phyloP scores from a whole-genome alignment of 2,888 invertebrate genomes.

The Ennomos erosarius region DNA sequence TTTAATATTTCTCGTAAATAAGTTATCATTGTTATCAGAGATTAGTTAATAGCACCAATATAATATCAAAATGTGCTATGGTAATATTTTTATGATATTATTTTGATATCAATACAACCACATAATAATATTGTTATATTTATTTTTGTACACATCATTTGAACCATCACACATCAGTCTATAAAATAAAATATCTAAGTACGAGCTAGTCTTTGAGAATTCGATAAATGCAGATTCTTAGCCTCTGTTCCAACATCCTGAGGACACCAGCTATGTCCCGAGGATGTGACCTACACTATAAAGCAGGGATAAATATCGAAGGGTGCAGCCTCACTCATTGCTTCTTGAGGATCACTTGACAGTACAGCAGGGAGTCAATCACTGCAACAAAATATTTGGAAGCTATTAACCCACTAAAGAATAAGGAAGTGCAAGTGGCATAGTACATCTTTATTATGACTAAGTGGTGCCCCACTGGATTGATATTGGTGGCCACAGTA shows the following conservation, averaged over 20 bases:
- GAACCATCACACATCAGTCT: not conserved
- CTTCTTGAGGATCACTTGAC: constrained; percentile 79
- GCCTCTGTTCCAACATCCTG: constrained; percentile 19
- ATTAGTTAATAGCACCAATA: constrained; percentile 18
- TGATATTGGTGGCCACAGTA: too few species aligned
- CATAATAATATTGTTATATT: too few species aligned
- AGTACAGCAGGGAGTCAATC: constrained; percentile 79
- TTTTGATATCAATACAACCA: not conserved
- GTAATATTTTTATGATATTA: constrained; percentile 5
- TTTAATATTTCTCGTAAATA: not conserved
- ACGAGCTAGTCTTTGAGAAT: constrained; percentile 23
- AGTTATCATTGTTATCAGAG: not conserved
- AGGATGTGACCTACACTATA: constrained; percentile 27
- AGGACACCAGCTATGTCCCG: not conserved
- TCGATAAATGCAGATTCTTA: constrained; percentile 20
- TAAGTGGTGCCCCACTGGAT: too few species aligned
- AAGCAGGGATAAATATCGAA: constrained; percentile 9
- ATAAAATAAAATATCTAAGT: constrained; percentile 10
- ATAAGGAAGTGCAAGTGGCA: too few species aligned
- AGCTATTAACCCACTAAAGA: too few species aligned
- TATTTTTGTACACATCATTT: too few species aligned
- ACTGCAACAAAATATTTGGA: constrained; percentile 60
- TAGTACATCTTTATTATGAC: too few species aligned
- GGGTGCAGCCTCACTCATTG: constrained; percentile 52
- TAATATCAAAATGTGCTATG: constrained; percentile 17